Percentiles rank a stretch among this genome's conserved stretches.
Conservation (phyloP, 2,113 vertebrate genomes). For the Albula goreensis region DNA sequence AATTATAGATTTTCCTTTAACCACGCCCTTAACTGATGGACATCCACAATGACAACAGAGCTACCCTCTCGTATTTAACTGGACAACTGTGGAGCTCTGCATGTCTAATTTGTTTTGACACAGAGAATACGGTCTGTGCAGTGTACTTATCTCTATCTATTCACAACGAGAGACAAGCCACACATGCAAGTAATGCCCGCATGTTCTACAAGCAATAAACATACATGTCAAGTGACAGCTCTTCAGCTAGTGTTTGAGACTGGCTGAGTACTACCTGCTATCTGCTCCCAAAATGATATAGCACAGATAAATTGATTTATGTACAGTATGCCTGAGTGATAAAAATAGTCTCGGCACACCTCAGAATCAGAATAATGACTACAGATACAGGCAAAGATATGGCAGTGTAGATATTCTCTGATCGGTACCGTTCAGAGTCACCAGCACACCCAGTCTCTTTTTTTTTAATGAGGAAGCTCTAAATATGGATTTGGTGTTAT, state of each 20-base stretch:
- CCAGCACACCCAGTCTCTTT: neutral
- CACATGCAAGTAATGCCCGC: too few relatives aligned
- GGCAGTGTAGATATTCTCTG: neutral
- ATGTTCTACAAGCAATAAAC: neutral
- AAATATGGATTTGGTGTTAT: neutral
- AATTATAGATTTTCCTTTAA: too few relatives aligned
- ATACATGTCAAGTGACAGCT: neutral
- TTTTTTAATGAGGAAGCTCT: neutral
- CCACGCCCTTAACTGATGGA: neutral
- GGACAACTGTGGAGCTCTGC: neutral
- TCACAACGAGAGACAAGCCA: neutral
- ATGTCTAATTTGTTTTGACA: neutral
- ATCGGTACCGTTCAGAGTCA: neutral
- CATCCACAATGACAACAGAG: neutral
- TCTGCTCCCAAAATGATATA: neutral
- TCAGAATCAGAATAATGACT: neutral
- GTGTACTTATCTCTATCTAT: neutral
- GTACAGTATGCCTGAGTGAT: neutral
- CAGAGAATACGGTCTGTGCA: neutral
- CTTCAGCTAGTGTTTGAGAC: neutral
- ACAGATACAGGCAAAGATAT: neutral
- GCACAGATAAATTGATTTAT: neutral
- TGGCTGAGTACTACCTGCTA: neutral
- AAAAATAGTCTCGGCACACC: neutral
- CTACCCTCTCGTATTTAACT: neutral